These are phyloP conservation scores for Agrochola litura DNA, from an alignment of 2,888 invertebrate genomes.

Conservation along the genomic window DNA sequence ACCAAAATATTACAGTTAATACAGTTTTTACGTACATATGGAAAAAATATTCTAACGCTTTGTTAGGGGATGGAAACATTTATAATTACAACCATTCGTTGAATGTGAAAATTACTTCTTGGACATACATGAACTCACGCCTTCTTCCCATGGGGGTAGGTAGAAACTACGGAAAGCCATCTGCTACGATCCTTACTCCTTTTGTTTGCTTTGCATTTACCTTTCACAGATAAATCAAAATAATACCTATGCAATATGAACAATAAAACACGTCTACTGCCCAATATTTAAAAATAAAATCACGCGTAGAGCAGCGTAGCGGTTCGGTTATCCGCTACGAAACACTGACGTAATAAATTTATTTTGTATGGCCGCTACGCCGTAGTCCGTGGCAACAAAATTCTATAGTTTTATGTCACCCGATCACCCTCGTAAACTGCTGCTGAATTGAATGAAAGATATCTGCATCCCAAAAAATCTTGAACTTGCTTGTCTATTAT, in stretches of 20 bases:
- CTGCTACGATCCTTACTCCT: too few relatives aligned
- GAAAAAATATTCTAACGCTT: not conserved
- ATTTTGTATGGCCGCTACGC: not conserved
- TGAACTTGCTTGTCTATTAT: not conserved
- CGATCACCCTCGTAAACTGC: not conserved
- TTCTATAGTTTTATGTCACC: too few relatives aligned
- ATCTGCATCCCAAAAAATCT: not conserved
- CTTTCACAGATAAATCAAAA: too few relatives aligned
- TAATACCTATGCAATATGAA: not conserved
- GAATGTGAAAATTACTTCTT: too few relatives aligned
- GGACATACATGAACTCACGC: too few relatives aligned
- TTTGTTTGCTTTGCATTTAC: too few relatives aligned
- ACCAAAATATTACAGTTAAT: too few relatives aligned
- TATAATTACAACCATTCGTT: not conserved
- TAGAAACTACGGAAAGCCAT: too few relatives aligned
- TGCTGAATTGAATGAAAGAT: not conserved
- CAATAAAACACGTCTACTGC: not conserved
- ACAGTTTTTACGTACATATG: too few relatives aligned
- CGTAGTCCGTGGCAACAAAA: slow-evolving; percentile 16
- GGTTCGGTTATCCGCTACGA: slow-evolving; percentile 5
- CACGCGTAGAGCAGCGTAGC: not conserved
- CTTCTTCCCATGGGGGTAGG: too few relatives aligned
- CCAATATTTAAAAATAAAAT: not conserved
- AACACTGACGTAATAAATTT: not conserved
- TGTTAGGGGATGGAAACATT: not conserved